Evolutionary conservation across 2,888 invertebrate species (phyloP), one percentile per base, ranked within the genome.

Genomic region (Branchipolynoe longqiensis): DNA sequence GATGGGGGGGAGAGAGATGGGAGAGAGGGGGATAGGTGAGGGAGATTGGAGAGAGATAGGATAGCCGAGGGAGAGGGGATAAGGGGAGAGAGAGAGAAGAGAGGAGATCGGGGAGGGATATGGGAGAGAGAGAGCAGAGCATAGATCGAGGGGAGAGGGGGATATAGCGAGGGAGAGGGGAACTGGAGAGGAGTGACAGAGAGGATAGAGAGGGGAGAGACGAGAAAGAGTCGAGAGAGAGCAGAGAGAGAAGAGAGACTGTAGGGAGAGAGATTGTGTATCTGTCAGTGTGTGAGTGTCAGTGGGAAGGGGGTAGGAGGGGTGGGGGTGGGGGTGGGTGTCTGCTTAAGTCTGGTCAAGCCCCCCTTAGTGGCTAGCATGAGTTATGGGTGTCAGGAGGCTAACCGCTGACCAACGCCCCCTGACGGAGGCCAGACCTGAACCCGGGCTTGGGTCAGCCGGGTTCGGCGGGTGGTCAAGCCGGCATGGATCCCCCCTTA

Each of bases 361-460:
- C 48, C 48, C 48, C n/a, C n/a, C n/a, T n/a, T 8, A 62, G 31
- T 69, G 69, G 69, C 38, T 38, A 69, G 36, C 18, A 12, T 69
- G 69, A 69, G 69, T 69, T 69, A 69, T 69, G 8, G 69, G 69
- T 69, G 69, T 69, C 69, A 36, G 69, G n/a, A 69, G 69, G 69
- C 36, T 69, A 69, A 69, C 69, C 69, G 38, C 69, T 69, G 69
- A 69, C 69, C 78, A 78, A 3, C 1, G 6, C 48, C 33, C 48
- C 78, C 41, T 78, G 78, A 78, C 78, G 48, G 22, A 78, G 22
- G 48, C 25, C 78, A 78, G 78, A 78, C 78, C 54, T 18, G 31
- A 48, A 78, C 78, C 78, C 28, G 25, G 28, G 78, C 48, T 41
- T 48, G 48, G 54, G 78, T 54, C 78, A 78, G 48, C 25, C 48